phyloP scores from a whole-genome alignment of 2,797 vertebrate species.

The Helarctos malayanus region DNA sequence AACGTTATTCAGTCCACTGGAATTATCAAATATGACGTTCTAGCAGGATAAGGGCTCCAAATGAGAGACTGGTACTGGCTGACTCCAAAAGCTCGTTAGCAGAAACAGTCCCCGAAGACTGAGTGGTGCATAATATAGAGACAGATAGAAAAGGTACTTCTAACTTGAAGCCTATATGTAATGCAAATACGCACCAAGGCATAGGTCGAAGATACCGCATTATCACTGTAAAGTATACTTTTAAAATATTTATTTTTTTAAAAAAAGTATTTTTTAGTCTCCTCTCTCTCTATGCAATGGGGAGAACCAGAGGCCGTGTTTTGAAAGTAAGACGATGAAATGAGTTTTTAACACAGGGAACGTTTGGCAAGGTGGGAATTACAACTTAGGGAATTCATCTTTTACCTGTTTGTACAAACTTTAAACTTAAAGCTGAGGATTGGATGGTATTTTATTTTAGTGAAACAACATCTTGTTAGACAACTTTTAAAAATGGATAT shows the following conservation, averaged over 20 bases:
- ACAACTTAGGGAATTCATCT: conserved; percentile 18
- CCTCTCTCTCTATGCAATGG: conserved; percentile 33
- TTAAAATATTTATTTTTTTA: conserved; percentile 75
- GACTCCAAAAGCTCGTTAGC: background rate
- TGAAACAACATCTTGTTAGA: conserved; percentile 36
- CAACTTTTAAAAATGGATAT: conserved; percentile 28
- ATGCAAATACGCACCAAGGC: background rate
- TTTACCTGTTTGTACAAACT: background rate
- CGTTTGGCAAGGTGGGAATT: background rate
- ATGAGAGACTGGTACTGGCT: background rate
- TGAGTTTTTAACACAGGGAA: conserved; percentile 34
- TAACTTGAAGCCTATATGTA: conserved; percentile 36
- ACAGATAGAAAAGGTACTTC: background rate
- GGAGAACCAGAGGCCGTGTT: conserved; percentile 17
- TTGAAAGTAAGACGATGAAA: conserved; percentile 55
- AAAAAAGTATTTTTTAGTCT: conserved; percentile 51
- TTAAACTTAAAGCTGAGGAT: background rate
- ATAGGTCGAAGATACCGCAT: conserved; percentile 41
- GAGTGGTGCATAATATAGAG: background rate
- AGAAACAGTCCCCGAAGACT: background rate
- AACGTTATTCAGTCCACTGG: conserved; percentile 7
- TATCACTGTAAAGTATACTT: conserved; percentile 68
- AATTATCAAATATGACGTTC: background rate
- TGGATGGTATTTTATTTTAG: conserved; percentile 41
- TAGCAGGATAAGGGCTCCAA: background rate